Evolutionary conservation across 2,113 vertebrate species (phyloP), one percentile per base, ranked within the genome.

Genomic region (Podarcis raffonei): DNA sequence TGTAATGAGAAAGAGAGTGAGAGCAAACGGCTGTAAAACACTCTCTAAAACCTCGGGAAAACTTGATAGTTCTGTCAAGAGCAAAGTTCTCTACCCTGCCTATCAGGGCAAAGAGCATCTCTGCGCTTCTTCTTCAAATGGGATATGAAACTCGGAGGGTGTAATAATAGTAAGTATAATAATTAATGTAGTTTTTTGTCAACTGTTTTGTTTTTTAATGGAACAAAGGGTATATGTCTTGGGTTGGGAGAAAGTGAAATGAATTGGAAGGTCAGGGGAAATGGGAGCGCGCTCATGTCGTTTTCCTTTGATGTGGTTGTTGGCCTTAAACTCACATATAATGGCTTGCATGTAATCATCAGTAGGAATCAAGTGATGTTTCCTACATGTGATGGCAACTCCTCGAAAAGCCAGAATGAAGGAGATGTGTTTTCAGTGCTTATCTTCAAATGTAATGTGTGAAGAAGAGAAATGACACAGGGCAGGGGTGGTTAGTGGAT

Each of bases 21-120:
- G 92, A 93, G 78, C 88, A 96, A 96, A 96, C 96, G 92, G 92
- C 95, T 95, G 92, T 95, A 94, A 94, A 95, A 95, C 87, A 80
- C 0, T 0, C 69, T 80, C 86, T 72, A 94, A 95, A 95, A 94
- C 90, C 94, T 95, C 48, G 92, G 92, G 89, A 91, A 96, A 96
- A 95, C 20, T 83, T 82, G 75, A 1, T 77, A 85, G 90, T 83
- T 94, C 25, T 83, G 32, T 88, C 7, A 74, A 91, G 91, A 93
- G 69, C 78, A 11, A 89, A 83, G 77, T 90, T 95, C 91, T 91
- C 76, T 80, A 89, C 0, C 48, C 42, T 82, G 15, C 88, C 74
- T 85, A 88, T 90, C 93, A 94, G 92, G 91, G 91, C 4, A 87
- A 91, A 92, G 83, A 92, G 86, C 72, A 90, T 90, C 88, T 90